Percentiles rank a stretch among this genome's conserved stretches.
These are phyloP conservation scores for Platypus cylindrus DNA, from an alignment of 2,888 invertebrate species.

Conservation along the genomic window DNA sequence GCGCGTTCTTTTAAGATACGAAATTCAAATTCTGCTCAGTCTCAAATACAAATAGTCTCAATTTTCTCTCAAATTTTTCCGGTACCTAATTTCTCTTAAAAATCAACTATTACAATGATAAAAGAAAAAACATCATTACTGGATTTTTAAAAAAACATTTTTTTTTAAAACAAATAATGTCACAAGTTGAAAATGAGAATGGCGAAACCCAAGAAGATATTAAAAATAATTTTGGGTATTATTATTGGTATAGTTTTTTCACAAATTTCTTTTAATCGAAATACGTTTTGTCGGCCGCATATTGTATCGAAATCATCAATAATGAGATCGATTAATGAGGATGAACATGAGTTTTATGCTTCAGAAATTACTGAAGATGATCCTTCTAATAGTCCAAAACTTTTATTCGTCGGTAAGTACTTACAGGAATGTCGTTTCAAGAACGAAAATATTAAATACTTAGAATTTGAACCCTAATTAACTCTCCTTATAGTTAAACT, in stretches of 20 bases:
- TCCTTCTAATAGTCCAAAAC: conserved; percentile 17
- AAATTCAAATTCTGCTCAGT: too few relatives aligned
- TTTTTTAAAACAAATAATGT: too few relatives aligned
- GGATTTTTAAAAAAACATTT: too few relatives aligned
- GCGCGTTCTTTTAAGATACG: too few relatives aligned
- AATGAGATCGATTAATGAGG: conserved; percentile 2
- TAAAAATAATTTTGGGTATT: conserved; percentile 28
- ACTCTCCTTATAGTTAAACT: neutral
- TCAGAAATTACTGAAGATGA: conserved; percentile 15
- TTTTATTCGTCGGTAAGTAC: conserved; percentile 15
- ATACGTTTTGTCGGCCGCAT: conserved; percentile 11
- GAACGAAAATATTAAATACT: too few relatives aligned
- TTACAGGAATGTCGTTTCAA: too few relatives aligned
- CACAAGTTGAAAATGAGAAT: conserved; percentile 11
- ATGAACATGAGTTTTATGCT: conserved; percentile 3
- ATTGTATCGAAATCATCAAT: conserved; percentile 1
- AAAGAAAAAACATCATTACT: too few relatives aligned
- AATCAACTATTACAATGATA: too few relatives aligned
- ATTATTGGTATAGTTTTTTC: conserved; percentile 26
- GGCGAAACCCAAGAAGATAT: conserved; percentile 24
- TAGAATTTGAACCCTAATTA: too few relatives aligned
- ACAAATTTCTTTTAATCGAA: conserved; percentile 16
- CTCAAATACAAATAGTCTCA: too few relatives aligned
- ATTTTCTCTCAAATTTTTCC: too few relatives aligned
- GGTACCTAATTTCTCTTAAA: too few relatives aligned